Conservation (phyloP, 1,140 invertebrate species). For the Myzus persicae region DNA sequence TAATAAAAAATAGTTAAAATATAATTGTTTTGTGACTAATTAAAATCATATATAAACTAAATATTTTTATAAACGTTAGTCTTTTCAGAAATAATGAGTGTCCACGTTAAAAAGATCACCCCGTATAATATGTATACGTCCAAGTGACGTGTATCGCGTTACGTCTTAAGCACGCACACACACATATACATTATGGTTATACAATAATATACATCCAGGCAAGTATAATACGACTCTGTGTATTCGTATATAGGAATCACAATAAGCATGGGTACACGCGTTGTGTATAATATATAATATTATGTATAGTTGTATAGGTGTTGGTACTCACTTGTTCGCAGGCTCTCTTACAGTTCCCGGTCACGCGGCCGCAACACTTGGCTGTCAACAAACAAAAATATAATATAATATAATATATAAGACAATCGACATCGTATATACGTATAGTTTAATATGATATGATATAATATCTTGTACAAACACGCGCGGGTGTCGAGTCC, state of each 20-base stretch:
- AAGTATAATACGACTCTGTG: background rate
- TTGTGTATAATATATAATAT: background rate
- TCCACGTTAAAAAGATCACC: too few species aligned
- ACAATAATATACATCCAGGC: background rate
- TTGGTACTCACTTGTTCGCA: constrained; percentile 56
- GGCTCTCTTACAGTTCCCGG: constrained; percentile 51
- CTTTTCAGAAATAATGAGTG: too few species aligned
- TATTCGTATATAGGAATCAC: background rate
- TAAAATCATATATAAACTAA: too few species aligned
- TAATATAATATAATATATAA: background rate
- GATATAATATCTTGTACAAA: background rate
- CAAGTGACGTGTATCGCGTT: background rate
- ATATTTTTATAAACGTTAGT: too few species aligned
- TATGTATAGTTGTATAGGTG: background rate
- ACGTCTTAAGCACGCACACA: background rate
- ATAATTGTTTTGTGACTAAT: too few species aligned
- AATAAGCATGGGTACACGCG: background rate
- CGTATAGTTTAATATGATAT: background rate
- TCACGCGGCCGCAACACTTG: constrained; percentile 49
- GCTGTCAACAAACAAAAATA: constrained; percentile 47
- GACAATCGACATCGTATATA: background rate
- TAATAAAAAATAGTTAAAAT: too few species aligned
- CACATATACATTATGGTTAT: background rate
- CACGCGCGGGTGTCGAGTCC: background rate
- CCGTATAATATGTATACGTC: background rate